Evolutionary conservation across 2,113 vertebrate species (phyloP).

Genomic region (Condylura cristata): DNA sequence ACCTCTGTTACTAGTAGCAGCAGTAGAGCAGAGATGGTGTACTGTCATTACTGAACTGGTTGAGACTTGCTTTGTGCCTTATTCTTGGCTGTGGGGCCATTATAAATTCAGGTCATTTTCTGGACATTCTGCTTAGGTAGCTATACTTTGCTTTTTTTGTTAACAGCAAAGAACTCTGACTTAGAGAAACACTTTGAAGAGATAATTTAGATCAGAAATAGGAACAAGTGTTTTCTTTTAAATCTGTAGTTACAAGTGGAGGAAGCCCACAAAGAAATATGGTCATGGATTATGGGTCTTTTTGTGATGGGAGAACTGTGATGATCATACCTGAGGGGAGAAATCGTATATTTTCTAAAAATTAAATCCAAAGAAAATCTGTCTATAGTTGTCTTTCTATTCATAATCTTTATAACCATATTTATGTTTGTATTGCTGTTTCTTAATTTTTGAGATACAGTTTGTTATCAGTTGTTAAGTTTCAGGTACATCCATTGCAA

Average conservation of each 20-base stretch:
- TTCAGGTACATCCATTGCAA: background rate
- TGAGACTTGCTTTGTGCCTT: background rate
- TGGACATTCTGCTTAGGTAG: background rate
- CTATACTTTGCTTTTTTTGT: background rate
- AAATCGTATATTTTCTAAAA: too few relatives aligned
- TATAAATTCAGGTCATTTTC: background rate
- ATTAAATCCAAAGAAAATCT: too few relatives aligned
- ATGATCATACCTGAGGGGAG: too few relatives aligned
- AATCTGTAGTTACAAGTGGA: background rate
- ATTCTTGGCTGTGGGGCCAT: background rate
- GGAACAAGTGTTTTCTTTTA: background rate
- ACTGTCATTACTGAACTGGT: background rate
- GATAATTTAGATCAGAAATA: conserved; percentile 19
- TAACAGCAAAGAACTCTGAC: conserved; percentile 6
- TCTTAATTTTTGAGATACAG: background rate
- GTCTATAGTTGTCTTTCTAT: background rate
- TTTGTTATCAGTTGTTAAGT: background rate
- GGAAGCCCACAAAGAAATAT: too few relatives aligned
- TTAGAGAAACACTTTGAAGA: background rate
- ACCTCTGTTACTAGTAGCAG: background rate
- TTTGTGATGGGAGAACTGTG: too few relatives aligned
- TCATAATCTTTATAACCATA: background rate
- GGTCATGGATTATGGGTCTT: too few relatives aligned
- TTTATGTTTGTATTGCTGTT: background rate
- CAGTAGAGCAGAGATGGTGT: background rate